Evolutionary conservation across 2,797 vertebrate genomes (phyloP), one percentile per base, ranked within the genome.

Genomic region (Hippocampus kuda): DNA sequence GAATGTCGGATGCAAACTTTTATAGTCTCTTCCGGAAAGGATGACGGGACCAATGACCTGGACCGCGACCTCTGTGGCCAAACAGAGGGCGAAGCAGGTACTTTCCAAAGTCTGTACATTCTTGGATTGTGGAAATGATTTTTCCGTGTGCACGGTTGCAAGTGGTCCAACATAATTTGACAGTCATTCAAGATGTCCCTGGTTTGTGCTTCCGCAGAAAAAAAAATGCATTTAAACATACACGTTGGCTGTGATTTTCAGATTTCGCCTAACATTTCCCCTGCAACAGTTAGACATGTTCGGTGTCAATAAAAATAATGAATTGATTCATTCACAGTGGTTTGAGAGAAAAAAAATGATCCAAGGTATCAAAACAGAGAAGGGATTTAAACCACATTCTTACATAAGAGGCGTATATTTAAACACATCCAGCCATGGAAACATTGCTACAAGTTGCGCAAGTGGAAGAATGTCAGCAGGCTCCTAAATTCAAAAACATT

Each of bases 1-100:
- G 78, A 86, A 80, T 76, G 77, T 69, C 67, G 66, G 61, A 75
- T 64, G 20, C 60, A 68, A 65, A 75, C 48, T 79, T 83, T 79
- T 83, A 83, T 82, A 72, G 81, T 70, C 12, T 77, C 66, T 79
- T 75, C 68, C 65, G 79, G 74, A 88, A 78, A 5, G 30, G 26
- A 68, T 77, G 70, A 77, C 71, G 24, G 62, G 44, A 64, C 64
- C 41, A 54, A 66, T 63, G 67, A 77, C 71, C 71, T 66, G 75
- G 63, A 77, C 72, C 72, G 27, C 42, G 74, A 71, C 66, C 63
- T 67, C 61, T 67, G 70, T 57, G 66, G 34, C 62, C 24, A 15
- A 24, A 20, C 24, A 18, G 27, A 60, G 24, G 54, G 63, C 75
- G 72, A 75, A 77, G 70, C 75, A 80, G 79, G 77, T 85, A 72